Evolutionary conservation across 2,113 vertebrate genomes (phyloP).

Genomic region (Eretmochelys imbricata): DNA sequence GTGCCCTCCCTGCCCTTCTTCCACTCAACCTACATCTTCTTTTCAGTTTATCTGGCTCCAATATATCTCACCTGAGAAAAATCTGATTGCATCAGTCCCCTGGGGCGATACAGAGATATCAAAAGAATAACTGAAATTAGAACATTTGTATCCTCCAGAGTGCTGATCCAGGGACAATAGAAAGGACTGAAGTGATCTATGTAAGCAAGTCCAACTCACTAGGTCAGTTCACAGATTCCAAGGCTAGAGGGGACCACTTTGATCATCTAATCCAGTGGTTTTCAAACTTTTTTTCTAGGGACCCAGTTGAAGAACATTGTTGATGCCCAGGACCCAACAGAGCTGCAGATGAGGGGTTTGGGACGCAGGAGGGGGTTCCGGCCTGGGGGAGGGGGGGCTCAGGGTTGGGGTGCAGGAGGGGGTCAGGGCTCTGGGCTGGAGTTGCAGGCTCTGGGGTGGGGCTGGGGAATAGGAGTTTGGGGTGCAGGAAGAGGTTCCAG

Average conservation of each 20-base stretch:
- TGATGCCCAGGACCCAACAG: too few species aligned
- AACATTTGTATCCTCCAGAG: not conserved
- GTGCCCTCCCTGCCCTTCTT: not conserved
- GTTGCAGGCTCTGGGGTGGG: too few species aligned
- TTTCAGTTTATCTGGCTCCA: not conserved
- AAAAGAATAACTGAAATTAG: not conserved
- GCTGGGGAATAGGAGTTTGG: too few species aligned
- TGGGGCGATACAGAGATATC: not conserved
- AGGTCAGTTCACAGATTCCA: not conserved
- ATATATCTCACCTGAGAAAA: not conserved
- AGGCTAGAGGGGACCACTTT: not conserved
- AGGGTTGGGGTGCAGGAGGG: too few species aligned
- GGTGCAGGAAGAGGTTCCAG: too few species aligned
- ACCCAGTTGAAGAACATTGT: too few species aligned
- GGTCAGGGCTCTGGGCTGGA: too few species aligned
- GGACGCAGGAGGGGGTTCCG: too few species aligned
- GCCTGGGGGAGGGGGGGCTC: too few species aligned
- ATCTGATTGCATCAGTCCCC: not conserved
- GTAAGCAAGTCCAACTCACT: not conserved
- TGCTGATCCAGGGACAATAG: not conserved
- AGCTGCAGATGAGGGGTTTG: too few species aligned
- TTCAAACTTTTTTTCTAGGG: too few species aligned
- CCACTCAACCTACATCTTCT: not conserved
- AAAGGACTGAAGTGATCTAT: not conserved
- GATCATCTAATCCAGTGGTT: not conserved